phyloP scores from a whole-genome alignment of 2,113 vertebrate genomes.

The Cnemophilus loriae region DNA sequence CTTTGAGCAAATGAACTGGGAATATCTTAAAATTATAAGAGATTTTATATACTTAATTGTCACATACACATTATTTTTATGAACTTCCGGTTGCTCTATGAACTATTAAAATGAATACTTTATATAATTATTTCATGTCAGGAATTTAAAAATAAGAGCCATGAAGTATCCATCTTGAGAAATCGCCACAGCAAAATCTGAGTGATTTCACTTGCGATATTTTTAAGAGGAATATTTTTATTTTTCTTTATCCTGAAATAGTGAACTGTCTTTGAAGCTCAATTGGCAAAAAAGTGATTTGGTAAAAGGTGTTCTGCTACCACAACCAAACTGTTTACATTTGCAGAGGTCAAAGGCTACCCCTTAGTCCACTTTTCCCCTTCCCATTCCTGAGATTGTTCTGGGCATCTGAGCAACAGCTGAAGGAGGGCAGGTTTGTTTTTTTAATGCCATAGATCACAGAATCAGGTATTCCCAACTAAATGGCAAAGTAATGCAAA shows the following conservation, averaged over 20 bases:
- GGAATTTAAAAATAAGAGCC: background rate
- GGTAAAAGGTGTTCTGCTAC: background rate
- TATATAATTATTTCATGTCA: background rate
- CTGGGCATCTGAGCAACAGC: background rate
- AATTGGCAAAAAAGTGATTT: background rate
- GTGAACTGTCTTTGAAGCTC: background rate
- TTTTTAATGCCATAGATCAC: background rate
- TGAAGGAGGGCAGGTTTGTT: background rate
- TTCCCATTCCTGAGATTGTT: background rate
- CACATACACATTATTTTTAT: background rate
- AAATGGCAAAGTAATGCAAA: background rate
- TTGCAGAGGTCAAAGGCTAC: background rate
- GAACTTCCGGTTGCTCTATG: background rate
- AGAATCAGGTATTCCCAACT: background rate
- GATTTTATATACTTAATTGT: background rate
- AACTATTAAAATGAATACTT: background rate
- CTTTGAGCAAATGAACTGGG: background rate
- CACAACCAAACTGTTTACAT: background rate
- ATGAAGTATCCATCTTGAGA: background rate
- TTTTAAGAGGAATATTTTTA: background rate
- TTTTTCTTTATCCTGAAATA: background rate
- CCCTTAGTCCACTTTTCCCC: background rate
- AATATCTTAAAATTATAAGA: background rate
- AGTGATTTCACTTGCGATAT: background rate
- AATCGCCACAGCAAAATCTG: background rate